These are phyloP conservation scores for Echinarachnius parma DNA, from an alignment of 53 echinoderm and acorn worm species.

Conservation along the genomic window DNA sequence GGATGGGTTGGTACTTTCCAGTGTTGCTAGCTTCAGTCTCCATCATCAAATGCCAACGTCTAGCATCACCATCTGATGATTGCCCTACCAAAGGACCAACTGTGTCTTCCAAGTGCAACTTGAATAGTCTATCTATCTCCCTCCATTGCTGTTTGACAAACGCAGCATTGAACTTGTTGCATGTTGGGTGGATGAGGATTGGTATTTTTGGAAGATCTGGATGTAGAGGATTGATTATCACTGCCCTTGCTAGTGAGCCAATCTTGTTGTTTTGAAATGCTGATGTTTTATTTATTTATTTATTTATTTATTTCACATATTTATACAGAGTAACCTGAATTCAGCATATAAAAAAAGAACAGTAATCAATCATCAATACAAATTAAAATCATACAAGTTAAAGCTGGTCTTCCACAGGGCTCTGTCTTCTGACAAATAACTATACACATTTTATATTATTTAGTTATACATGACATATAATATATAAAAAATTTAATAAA, in stretches of 20 bases:
- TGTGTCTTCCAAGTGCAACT: background rate
- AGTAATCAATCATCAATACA: too few relatives aligned
- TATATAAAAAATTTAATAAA: too few relatives aligned
- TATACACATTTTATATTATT: too few relatives aligned
- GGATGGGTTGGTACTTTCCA: conserved; percentile 2
- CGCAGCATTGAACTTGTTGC: conserved; percentile 12
- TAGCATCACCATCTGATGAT: conserved; percentile 23
- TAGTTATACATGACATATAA: too few relatives aligned
- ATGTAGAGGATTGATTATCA: conserved; percentile 15
- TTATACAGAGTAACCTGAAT: too few relatives aligned
- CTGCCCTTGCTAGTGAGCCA: conserved; percentile 3
- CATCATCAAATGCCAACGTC: conserved; percentile 5
- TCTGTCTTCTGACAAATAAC: too few relatives aligned
- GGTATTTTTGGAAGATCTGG: conserved; percentile 15
- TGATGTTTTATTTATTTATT: too few relatives aligned
- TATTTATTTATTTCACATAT: too few relatives aligned
- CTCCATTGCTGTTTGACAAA: conserved; percentile 10
- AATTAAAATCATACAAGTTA: too few relatives aligned
- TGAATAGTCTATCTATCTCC: background rate
- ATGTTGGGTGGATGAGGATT: conserved; percentile 21
- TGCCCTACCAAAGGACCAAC: conserved; percentile 8
- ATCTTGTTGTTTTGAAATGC: conserved; percentile 6
- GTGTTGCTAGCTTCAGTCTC: background rate
- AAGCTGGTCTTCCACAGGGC: too few relatives aligned
- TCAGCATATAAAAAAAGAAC: too few relatives aligned